Evolutionary conservation across 2,888 invertebrate species (phyloP).

Genomic region (Epirrhoe alternata): DNA sequence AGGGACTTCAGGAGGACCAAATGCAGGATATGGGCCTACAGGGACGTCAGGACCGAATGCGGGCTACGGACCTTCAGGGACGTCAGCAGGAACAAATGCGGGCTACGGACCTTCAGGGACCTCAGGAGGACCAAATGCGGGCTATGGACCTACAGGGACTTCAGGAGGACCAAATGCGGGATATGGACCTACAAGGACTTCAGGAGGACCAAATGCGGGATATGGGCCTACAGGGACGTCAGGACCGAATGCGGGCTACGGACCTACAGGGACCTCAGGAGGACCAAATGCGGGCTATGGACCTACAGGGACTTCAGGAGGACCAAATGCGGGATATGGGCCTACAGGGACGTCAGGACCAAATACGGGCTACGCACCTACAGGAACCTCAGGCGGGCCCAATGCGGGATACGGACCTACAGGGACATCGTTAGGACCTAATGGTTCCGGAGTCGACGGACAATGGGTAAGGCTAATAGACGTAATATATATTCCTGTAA

Average conservation of each 20-base stretch:
- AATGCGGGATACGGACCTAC: conserved; percentile 23
- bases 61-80: conserved; percentile 12
- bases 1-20: conserved; percentile 9
- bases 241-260: conserved; percentile 23
- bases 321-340: conserved; percentile 14
- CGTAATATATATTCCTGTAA: too few relatives aligned
- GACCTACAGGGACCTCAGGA: conserved; percentile 17
- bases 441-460: conserved; percentile 31
- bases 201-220: conserved; percentile 25
- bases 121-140: conserved; percentile 5
- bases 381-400: conserved; percentile 7
- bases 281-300: conserved; percentile 32
- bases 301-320: conserved; percentile 9
- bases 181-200: neutral
- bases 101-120: conserved; percentile 9
- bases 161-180: conserved; percentile 14
- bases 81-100: conserved; percentile 2
- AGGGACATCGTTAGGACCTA: conserved; percentile 29
- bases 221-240: conserved; percentile 14
- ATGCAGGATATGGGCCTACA: conserved; percentile 16
- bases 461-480: conserved; percentile 48
- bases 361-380: conserved; percentile 26
- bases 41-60: conserved; percentile 22
- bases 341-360: conserved; percentile 13
- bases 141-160: conserved; percentile 4